A percentile compares a stretch with the other conserved stretches of the same genome.
Evolutionary conservation across 1,140 invertebrate genomes (phyloP).

Genomic region (Nixonia krombeini): DNA sequence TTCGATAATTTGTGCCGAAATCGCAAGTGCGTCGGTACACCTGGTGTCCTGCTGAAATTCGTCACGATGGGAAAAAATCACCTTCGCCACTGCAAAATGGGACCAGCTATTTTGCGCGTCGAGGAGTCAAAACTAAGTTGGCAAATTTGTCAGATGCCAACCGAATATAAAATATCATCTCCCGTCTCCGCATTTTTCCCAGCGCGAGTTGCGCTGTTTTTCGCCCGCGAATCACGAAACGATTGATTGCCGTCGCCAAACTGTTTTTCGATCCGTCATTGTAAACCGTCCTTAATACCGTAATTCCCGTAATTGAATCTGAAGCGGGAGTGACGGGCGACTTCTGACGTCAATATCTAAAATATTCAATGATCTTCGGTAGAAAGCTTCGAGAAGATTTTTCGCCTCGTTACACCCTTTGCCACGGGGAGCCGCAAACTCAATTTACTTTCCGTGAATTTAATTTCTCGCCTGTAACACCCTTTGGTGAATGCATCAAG

Average conservation of each 20-base stretch:
- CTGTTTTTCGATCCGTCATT: too few relatives aligned
- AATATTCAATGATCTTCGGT: slow-evolving; percentile 34
- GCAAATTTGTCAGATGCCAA: slow-evolving; percentile 48
- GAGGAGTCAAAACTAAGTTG: slow-evolving; percentile 48
- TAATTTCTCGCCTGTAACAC: slow-evolving; percentile 57
- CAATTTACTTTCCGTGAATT: slow-evolving; percentile 66
- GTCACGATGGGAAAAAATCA: slow-evolving; percentile 21
- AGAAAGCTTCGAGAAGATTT: slow-evolving; percentile 48
- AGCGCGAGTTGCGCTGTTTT: neutral
- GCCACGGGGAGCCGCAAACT: slow-evolving; percentile 50
- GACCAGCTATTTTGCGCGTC: slow-evolving; percentile 38
- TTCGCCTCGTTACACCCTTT: slow-evolving; percentile 63
- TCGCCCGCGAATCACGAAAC: too few relatives aligned
- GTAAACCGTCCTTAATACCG: too few relatives aligned
- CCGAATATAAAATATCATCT: too few relatives aligned
- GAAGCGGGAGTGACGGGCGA: slow-evolving; percentile 11
- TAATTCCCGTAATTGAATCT: neutral
- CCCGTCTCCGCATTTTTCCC: neutral
- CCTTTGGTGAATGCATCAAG: slow-evolving; percentile 46
- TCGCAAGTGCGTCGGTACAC: slow-evolving; percentile 40
- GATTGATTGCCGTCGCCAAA: neutral
- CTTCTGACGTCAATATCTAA: slow-evolving; percentile 24
- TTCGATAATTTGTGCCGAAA: slow-evolving; percentile 50
- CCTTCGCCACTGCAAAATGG: too few relatives aligned
- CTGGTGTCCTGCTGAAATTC: slow-evolving; percentile 41